Evolutionary conservation across 2,797 vertebrate species (phyloP), one percentile per base, ranked within the genome.

Genomic region (Alosa sapidissima): DNA sequence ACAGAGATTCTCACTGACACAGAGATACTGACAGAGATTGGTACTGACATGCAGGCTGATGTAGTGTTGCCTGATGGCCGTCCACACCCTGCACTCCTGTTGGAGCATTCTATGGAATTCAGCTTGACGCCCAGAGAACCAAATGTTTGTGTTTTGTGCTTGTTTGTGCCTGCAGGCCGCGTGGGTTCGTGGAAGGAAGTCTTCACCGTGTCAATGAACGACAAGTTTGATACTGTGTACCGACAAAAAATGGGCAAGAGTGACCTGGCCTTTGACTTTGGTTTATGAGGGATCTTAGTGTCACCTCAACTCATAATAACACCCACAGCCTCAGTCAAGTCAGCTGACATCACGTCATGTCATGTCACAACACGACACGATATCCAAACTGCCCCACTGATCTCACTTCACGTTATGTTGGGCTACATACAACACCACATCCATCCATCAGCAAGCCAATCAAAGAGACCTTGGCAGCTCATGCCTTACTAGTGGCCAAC

Each of bases 191-290:
- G 98, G 98, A 97, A 98, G 91, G 98, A 99, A 89, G 94, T 99
- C 95, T 99, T 99, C 94, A 99, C 98, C n/a, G 98, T 99, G 88
- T 98, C 98, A 41, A 99, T 99, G 98, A 99, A 99, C 0, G 98
- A 99, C 89, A 99, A 98, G 94, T 99, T 99, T 83, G 98, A 99
- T 62, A 87, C 94, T 1, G 95, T 98, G 86, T 99, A 98, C 90
- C 96, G 97, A 90, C 97, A 99, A 96, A 98, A 98, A 96, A 99
- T 99, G 97, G 97, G 96, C 84, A 99, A 99, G 93, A 99, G 96
- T 5, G 96, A 98, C 93, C 96, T 99, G 89, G 96, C 91, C 13
- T 99, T 99, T 86, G 97, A 99, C 93, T 99, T 99, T 92, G 93
- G 92, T 91, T 95, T 98, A 92, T 99, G 97, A 96, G 88, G 91